These are phyloP conservation scores for Pterois miles DNA, from an alignment of 2,797 vertebrate species.

Conservation along the genomic window DNA sequence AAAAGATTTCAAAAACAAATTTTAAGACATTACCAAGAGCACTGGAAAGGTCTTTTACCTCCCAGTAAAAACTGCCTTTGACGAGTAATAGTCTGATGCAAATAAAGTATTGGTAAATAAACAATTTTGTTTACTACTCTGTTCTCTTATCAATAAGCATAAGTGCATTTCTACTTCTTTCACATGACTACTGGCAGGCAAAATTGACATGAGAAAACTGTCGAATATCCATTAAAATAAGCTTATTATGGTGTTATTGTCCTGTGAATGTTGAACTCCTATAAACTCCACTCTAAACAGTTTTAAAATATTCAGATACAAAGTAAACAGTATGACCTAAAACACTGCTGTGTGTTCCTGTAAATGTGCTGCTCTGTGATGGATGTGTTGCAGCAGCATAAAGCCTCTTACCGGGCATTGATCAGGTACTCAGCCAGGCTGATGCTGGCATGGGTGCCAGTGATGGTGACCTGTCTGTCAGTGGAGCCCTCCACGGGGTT, in stretches of 20 bases:
- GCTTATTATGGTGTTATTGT: not conserved
- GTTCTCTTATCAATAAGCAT: not conserved
- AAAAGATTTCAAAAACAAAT: not conserved
- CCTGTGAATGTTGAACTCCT: not conserved
- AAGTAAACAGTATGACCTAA: no score
- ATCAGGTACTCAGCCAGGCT: constrained; percentile 97
- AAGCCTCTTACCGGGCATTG: constrained; percentile 90
- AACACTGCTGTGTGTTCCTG: not conserved
- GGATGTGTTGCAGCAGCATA: not conserved
- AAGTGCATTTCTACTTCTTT: not conserved
- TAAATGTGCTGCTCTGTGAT: not conserved
- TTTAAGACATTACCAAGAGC: not conserved
- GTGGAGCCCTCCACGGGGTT: constrained; percentile 95
- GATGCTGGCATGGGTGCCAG: constrained; percentile 94
- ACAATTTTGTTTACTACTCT: not conserved
- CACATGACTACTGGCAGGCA: not conserved
- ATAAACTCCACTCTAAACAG: no score
- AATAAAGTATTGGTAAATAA: not conserved
- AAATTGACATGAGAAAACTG: not conserved
- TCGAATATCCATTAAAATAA: not conserved
- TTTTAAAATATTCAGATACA: no score
- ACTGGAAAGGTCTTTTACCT: not conserved
- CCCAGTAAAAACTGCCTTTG: not conserved
- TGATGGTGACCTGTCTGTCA: constrained; percentile 96
- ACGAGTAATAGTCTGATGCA: not conserved